Conservation (phyloP, 2,113 vertebrate genomes). For the Sprattus sprattus region DNA sequence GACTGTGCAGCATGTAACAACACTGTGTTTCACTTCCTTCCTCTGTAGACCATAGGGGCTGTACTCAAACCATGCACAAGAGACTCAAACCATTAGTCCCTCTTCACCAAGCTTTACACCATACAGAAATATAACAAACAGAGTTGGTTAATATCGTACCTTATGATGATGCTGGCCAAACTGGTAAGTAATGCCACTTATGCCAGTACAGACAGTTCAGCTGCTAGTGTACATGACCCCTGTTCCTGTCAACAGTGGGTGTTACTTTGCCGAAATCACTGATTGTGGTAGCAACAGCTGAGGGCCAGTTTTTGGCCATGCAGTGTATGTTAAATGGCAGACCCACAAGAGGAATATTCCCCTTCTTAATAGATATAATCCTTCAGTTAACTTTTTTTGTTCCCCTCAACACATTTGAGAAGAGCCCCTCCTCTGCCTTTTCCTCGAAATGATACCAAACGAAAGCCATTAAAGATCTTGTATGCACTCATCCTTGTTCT, state of each 20-base stretch:
- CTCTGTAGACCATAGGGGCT: neutral
- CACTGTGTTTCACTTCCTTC: neutral
- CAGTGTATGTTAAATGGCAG: neutral
- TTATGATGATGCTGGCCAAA: neutral
- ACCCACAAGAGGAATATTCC: neutral
- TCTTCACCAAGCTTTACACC: neutral
- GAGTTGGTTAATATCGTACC: neutral
- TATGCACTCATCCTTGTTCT: slow-evolving; percentile 22
- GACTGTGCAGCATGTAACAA: neutral
- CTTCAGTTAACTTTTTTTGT: neutral
- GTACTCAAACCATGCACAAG: too few relatives aligned
- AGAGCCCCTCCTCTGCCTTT: neutral
- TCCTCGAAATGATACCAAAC: neutral
- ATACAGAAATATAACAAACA: neutral
- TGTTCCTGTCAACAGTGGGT: neutral
- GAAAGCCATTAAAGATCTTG: slow-evolving; percentile 16
- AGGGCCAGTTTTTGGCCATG: neutral
- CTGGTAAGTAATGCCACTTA: neutral
- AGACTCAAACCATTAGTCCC: too few relatives aligned
- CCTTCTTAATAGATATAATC: neutral
- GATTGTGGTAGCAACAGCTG: neutral
- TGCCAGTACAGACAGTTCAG: neutral
- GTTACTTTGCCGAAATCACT: neutral
- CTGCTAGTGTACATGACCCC: neutral
- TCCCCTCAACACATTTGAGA: slow-evolving; percentile 3